Conservation (phyloP, 2,113 vertebrate species). For the Chroicocephalus ridibundus region DNA sequence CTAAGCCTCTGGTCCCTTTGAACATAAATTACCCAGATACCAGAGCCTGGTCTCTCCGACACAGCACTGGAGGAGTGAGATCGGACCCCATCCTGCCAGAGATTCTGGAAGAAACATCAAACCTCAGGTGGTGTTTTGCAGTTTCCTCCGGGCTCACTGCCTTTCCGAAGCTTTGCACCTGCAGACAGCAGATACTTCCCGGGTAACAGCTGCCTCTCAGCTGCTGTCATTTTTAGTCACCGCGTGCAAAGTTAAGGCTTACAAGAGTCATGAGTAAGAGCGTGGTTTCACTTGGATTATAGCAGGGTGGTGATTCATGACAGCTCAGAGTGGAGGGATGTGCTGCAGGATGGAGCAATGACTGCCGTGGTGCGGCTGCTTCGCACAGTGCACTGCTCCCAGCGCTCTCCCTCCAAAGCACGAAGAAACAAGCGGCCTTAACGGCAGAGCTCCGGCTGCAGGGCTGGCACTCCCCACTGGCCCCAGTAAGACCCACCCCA, state of each 20-base stretch:
- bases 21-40: neutral
- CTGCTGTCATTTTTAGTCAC: neutral
- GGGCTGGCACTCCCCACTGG: neutral
- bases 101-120: neutral
- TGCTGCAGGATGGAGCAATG: neutral
- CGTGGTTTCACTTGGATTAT: rapidly evolving
- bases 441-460: neutral
- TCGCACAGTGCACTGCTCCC: rapidly evolving
- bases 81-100: neutral
- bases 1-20: neutral
- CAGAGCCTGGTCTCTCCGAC: rapidly evolving
- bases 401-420: neutral
- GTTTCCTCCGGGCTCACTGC: neutral
- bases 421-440: neutral
- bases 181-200: neutral
- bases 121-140: neutral
- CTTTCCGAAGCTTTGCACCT: neutral
- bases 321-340: neutral
- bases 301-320: neutral
- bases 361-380: neutral
- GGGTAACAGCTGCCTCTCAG: neutral
- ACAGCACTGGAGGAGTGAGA: neutral
- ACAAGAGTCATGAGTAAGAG: neutral
- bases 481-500: neutral
- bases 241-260: rapidly evolving